Evolutionary conservation across 2,888 invertebrate species (phyloP).

Genomic region (Sceliomorpha sp.): DNA sequence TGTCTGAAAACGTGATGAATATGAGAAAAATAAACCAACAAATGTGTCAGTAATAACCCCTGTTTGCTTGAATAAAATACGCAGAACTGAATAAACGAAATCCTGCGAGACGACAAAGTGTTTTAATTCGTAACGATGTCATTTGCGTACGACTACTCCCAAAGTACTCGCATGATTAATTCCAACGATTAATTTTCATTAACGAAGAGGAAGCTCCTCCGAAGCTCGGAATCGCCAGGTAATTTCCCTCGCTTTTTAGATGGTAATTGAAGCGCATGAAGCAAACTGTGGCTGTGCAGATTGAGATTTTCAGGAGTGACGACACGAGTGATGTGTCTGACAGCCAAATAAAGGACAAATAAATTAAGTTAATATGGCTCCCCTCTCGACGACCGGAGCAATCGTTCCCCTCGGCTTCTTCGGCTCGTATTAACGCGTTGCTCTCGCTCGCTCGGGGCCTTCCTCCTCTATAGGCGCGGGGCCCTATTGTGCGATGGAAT

Average conservation of each 20-base stretch:
- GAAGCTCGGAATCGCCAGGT: no score
- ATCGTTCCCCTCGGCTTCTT: constrained; percentile 22
- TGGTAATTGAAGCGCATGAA: constrained; percentile 22
- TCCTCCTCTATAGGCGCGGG: constrained; percentile 53
- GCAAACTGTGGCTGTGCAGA: constrained; percentile 1
- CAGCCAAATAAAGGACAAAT: constrained; percentile 79
- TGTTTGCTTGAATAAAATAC: no score
- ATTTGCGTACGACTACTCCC: no score
- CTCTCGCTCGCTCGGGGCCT: constrained; percentile 55
- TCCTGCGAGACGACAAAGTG: no score
- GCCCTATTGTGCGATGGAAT: constrained; percentile 76
- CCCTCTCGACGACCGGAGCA: constrained; percentile 56
- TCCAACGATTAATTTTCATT: no score
- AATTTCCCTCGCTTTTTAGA: constrained; percentile 5
- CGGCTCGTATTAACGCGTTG: constrained; percentile 56
- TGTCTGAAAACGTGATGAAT: no score
- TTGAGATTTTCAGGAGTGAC: constrained; percentile 66
- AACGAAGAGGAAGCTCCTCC: no score
- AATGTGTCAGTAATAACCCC: no score
- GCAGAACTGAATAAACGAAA: no score
- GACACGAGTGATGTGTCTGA: constrained; percentile 72
- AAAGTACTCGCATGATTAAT: no score
- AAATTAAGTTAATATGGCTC: constrained; percentile 77
- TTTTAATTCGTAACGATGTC: no score
- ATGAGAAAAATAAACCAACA: no score